These are phyloP conservation scores for Ancistrus triradiatus DNA, from an alignment of 2,113 vertebrate genomes.

Conservation along the genomic window DNA sequence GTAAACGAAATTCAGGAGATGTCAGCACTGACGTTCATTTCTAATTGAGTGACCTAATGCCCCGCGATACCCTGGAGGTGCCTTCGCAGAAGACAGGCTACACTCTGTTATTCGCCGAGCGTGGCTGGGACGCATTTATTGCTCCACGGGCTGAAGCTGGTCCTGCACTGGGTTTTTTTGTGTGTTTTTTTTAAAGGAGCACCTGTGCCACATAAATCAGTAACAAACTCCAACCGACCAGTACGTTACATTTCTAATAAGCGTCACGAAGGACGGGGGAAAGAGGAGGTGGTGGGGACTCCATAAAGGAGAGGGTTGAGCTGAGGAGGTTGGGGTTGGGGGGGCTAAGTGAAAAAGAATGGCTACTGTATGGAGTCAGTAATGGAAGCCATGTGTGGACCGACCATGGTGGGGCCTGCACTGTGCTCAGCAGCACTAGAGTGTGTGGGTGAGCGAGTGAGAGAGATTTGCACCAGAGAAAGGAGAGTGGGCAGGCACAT, in stretches of 20 bases:
- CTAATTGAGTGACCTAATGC: slow-evolving; percentile 37
- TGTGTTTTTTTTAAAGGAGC: slow-evolving; percentile 72
- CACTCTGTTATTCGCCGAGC: slow-evolving; percentile 35
- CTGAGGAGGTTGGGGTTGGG: no score
- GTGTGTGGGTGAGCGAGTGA: slow-evolving; percentile 13
- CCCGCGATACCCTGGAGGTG: neutral
- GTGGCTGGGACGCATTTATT: slow-evolving; percentile 36
- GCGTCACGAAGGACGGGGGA: slow-evolving; percentile 74
- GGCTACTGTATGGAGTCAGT: slow-evolving; percentile 77
- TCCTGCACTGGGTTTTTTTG: slow-evolving; percentile 40
- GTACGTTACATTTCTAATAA: slow-evolving; percentile 88
- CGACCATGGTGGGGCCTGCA: slow-evolving; percentile 58
- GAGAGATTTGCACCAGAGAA: slow-evolving; percentile 56
- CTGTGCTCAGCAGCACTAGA: slow-evolving; percentile 8
- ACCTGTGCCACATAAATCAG: slow-evolving; percentile 88
- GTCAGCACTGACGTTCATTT: slow-evolving; percentile 23
- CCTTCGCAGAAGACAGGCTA: neutral
- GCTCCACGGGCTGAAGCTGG: slow-evolving; percentile 38
- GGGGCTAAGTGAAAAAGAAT: slow-evolving; percentile 85
- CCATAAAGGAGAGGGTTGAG: slow-evolving; percentile 33
- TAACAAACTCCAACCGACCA: slow-evolving; percentile 71
- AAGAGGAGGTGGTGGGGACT: slow-evolving; percentile 44
- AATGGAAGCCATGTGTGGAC: slow-evolving; percentile 92
- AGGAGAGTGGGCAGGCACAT: slow-evolving; percentile 56
- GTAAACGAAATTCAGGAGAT: slow-evolving; percentile 28